These are phyloP conservation scores for Chalcis sispes DNA, from an alignment of 2,888 invertebrate species.

Conservation along the genomic window DNA sequence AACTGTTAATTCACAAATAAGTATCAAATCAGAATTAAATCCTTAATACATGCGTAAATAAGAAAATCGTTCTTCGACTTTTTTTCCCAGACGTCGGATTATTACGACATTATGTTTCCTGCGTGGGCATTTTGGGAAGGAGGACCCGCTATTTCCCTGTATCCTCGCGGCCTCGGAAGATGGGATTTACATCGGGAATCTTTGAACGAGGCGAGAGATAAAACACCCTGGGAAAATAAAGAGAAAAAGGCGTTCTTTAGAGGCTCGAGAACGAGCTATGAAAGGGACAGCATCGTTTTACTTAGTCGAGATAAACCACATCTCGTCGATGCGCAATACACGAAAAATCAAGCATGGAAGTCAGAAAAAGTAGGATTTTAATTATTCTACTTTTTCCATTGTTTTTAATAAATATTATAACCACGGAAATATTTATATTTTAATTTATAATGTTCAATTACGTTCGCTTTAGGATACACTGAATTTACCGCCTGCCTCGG, in stretches of 20 bases:
- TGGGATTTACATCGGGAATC: slow-evolving; percentile 92
- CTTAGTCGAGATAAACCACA: slow-evolving; percentile 86
- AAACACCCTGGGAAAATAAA: slow-evolving; percentile 88
- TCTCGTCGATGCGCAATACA: slow-evolving; percentile 94
- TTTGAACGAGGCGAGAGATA: slow-evolving; percentile 81
- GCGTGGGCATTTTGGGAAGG: slow-evolving; percentile 99
- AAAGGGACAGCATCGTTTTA: slow-evolving; percentile 91
- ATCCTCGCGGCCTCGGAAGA: slow-evolving; percentile 94
- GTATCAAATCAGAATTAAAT: too few species aligned
- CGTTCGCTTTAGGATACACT: slow-evolving; percentile 87
- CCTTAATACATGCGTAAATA: too few species aligned
- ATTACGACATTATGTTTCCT: slow-evolving; percentile 95
- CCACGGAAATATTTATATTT: neutral
- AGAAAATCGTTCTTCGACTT: neutral
- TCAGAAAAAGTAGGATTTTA: slow-evolving; percentile 83
- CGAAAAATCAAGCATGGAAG: slow-evolving; percentile 99
- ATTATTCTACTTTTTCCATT: neutral
- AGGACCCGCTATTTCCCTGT: slow-evolving; percentile 95
- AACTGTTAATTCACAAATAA: too few species aligned
- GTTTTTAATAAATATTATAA: neutral
- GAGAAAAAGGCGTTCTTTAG: slow-evolving; percentile 87
- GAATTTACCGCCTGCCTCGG: slow-evolving; percentile 87
- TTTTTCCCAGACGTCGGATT: slow-evolving; percentile 81
- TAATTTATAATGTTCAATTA: slow-evolving; percentile 1
- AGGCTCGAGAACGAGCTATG: slow-evolving; percentile 94